Base-by-base conservation (phyloP, 2,888 invertebrate species). In the Nesidiocoris tenuis region DNA sequence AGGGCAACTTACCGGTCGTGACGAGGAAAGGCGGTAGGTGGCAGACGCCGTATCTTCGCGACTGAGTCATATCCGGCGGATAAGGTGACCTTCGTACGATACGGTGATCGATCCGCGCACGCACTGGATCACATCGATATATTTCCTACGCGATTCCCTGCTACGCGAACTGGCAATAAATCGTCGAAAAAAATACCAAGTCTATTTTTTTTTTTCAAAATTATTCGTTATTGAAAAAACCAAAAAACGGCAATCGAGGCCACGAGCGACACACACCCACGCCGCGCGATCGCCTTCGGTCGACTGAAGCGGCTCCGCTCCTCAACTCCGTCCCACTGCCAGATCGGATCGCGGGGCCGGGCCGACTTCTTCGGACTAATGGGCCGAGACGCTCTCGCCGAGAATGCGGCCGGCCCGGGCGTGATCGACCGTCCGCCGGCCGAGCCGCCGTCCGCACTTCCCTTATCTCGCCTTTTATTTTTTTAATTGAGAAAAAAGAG, bases 41-140 rank as follows among this genome's bases (percentile, higher is more conserved):
- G 70, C 70, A 70, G 70, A 70, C 70, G 70, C 70, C 70, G 70
- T 59, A 70, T 54, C 70, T 56, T 17, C 70, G 70, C 16, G 59
- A 59, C 70, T 70, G 70, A 70, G 70, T 70, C 70, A 70, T 70
- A 57, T 70, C 70, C 70, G 59, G 70, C 22, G 0, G 67, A 25
- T 39, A n/a, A n/a, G n/a, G n/a, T 39, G 65, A 19, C 65, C 65
- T 19, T 65, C 25, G 25, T 12, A 65, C 65, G 39, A 25, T 19
- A 18, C 39, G 65, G 65, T 25, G 19, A 65, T 65, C 65, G 25
- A 17, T n/a, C 16, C 23, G 23, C 63, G 63, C n/a, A n/a, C n/a
- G n/a, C n/a, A n/a, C n/a, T n/a, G n/a, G n/a, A n/a, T n/a, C n/a
- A n/a, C n/a, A n/a, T n/a, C n/a, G n/a, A n/a, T n/a, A n/a, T n/a